Evolutionary conservation across 2,888 invertebrate species (phyloP).

Genomic region (Lasioglossum vierecki): DNA sequence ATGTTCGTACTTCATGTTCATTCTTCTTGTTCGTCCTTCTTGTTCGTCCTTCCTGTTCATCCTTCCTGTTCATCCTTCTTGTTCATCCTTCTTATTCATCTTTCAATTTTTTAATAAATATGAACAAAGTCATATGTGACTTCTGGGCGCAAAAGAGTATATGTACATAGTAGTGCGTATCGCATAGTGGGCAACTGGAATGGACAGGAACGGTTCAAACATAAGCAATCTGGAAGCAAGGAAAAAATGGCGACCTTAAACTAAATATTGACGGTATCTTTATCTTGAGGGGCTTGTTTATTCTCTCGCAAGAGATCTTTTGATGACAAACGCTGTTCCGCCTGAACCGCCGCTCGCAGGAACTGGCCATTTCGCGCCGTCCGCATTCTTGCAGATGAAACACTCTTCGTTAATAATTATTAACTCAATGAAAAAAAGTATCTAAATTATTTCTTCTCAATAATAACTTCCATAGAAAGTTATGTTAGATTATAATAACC

Average conservation of each 20-base stretch:
- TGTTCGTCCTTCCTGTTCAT: no score
- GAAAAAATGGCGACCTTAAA: background rate
- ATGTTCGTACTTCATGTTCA: no score
- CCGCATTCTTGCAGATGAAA: background rate
- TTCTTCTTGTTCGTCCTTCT: no score
- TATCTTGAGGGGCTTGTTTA: slow-evolving; percentile 3
- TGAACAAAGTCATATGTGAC: background rate
- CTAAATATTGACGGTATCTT: background rate
- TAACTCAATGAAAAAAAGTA: no score
- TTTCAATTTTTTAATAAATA: no score
- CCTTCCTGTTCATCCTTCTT: no score
- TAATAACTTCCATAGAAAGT: background rate
- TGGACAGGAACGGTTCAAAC: background rate
- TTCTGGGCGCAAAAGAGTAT: background rate
- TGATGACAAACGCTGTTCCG: background rate
- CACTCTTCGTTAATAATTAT: background rate
- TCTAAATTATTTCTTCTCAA: no score
- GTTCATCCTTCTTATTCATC: no score
- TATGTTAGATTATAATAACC: background rate
- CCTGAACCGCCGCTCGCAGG: background rate
- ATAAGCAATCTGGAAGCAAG: background rate
- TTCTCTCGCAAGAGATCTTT: background rate
- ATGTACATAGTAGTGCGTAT: background rate
- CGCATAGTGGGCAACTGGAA: background rate
- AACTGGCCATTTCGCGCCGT: background rate